These are phyloP conservation scores for Chrysolina haemoptera DNA, from an alignment of 2,888 invertebrate species.

Conservation along the genomic window DNA sequence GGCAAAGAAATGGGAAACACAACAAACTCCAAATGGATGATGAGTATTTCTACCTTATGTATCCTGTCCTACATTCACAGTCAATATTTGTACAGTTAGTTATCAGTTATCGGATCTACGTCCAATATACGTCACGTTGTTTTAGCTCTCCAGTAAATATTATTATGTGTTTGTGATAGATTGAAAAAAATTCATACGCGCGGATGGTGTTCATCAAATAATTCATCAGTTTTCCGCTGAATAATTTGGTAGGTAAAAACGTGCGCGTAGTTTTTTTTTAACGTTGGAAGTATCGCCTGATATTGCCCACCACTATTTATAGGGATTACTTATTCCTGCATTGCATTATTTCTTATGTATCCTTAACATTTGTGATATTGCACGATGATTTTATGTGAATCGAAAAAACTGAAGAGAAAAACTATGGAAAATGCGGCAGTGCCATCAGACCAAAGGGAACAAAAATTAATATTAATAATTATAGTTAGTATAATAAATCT, in stretches of 20 bases:
- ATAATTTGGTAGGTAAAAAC: background rate
- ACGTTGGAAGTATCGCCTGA: background rate
- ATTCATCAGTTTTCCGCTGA: background rate
- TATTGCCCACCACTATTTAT: background rate
- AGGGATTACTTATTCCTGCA: too few species aligned
- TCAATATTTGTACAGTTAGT: background rate
- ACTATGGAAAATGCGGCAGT: too few species aligned
- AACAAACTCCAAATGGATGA: background rate
- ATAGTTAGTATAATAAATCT: too few species aligned
- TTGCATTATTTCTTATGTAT: too few species aligned
- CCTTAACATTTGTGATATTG: too few species aligned
- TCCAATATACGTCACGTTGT: constrained; percentile 1
- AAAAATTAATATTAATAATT: too few species aligned
- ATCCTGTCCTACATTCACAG: background rate
- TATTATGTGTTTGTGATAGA: constrained; percentile 3
- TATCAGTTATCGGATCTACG: background rate
- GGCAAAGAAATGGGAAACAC: background rate
- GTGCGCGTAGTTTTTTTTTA: background rate
- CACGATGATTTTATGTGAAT: too few species aligned
- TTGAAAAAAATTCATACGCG: background rate
- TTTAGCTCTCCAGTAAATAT: background rate
- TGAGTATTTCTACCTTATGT: background rate
- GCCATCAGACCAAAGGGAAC: too few species aligned
- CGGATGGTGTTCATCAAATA: background rate
- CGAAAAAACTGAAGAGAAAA: too few species aligned